Percentiles rank a stretch among this genome's conserved stretches.
phyloP scores from a whole-genome alignment of 2,797 vertebrate genomes.

The Chaenodraco wilsoni region DNA sequence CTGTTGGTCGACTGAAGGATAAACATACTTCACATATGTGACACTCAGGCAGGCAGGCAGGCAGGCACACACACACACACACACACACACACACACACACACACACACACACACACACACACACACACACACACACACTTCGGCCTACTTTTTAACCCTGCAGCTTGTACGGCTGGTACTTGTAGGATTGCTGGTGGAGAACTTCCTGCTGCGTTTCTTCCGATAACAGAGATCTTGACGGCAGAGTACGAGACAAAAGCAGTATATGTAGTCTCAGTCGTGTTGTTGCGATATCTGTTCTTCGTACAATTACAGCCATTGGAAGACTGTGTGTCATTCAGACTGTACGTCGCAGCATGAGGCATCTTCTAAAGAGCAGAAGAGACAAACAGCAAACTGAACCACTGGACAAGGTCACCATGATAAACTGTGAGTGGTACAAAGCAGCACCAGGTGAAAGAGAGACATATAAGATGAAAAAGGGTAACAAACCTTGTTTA shows the following conservation, averaged over 20 bases:
- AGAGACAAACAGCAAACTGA: slow-evolving; percentile 7
- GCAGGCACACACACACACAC: not conserved
- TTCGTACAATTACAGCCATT: slow-evolving; percentile 49
- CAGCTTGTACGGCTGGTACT: slow-evolving; percentile 31
- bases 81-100: not conserved
- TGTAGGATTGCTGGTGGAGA: slow-evolving; percentile 55
- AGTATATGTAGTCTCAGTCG: not conserved
- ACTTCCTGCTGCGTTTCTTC: slow-evolving; percentile 59
- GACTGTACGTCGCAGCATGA: slow-evolving; percentile 47
- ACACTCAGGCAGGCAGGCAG: not conserved
- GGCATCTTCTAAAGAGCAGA: slow-evolving; percentile 51
- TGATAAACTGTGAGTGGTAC: not conserved
- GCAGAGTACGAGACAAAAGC: slow-evolving; percentile 60
- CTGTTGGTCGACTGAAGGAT: not conserved
- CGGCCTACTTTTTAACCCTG: slow-evolving; percentile 58
- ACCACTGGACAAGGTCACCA: not conserved
- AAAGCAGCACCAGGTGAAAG: not conserved
- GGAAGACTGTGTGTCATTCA: slow-evolving; percentile 43
- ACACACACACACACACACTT: not conserved
- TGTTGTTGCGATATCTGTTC: fast-evolving
- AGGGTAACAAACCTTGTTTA: not conserved
- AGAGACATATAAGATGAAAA: not conserved
- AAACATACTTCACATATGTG: not conserved
- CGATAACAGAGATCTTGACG: slow-evolving; percentile 61
- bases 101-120: not conserved